Evolutionary conservation across 2,888 invertebrate genomes (phyloP).

Genomic region (Sesamia inferens): DNA sequence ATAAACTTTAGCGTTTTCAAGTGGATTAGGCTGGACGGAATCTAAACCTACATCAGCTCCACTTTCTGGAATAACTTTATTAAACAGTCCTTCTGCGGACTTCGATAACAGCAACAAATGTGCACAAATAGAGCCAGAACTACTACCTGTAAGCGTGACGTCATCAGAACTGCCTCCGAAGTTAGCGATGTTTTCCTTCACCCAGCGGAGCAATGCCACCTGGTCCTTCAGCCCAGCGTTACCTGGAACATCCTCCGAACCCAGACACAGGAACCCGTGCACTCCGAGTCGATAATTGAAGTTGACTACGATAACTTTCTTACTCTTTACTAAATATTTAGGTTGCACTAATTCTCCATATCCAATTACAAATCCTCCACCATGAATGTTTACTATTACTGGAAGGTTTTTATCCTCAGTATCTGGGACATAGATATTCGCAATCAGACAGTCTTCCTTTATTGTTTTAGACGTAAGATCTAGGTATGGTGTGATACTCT

Average conservation of each 20-base stretch:
- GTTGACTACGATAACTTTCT: constrained; percentile 65
- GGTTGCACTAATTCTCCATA: constrained; percentile 54
- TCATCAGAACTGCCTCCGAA: constrained; percentile 75
- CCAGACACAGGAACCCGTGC: constrained; percentile 70
- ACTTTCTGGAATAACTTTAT: constrained; percentile 73
- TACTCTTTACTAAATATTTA: constrained; percentile 56
- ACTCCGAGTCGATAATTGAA: constrained; percentile 72
- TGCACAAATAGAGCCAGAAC: constrained; percentile 69
- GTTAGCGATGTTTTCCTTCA: constrained; percentile 69
- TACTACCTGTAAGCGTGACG: constrained; percentile 69
- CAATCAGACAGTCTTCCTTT: constrained; percentile 77
- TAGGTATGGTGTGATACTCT: constrained; percentile 34
- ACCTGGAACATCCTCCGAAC: constrained; percentile 69
- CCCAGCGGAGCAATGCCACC: constrained; percentile 72
- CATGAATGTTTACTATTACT: constrained; percentile 70
- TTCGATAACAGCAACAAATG: constrained; percentile 69
- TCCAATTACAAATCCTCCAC: constrained; percentile 70
- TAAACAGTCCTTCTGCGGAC: constrained; percentile 67
- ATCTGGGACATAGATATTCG: constrained; percentile 78
- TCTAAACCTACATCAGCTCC: constrained; percentile 62
- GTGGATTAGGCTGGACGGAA: constrained; percentile 68
- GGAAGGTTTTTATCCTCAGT: constrained; percentile 69
- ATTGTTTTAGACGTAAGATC: constrained; percentile 22
- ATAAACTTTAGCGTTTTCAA: constrained; percentile 69
- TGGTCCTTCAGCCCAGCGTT: constrained; percentile 76